Percentiles rank a stretch among this genome's conserved stretches.
Evolutionary conservation across 2,113 vertebrate species (phyloP).

Genomic region (Poicephalus gulielmi): DNA sequence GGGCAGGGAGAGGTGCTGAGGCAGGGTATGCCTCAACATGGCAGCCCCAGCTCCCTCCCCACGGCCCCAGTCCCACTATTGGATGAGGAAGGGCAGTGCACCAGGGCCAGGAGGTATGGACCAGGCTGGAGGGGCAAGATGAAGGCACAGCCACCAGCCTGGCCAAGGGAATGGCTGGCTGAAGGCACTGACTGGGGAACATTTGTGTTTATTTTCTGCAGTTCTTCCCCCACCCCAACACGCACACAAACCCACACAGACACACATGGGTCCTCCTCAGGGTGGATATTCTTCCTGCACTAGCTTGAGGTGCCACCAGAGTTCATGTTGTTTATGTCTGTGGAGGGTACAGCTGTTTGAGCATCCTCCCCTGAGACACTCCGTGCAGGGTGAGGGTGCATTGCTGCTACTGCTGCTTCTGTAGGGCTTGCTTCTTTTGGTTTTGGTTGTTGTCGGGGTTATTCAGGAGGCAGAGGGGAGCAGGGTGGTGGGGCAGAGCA

Average conservation of each 20-base stretch:
- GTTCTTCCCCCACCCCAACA: not conserved
- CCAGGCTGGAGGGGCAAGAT: not conserved
- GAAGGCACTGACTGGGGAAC: rapidly evolving
- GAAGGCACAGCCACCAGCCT: not conserved
- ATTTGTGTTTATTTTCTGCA: not conserved
- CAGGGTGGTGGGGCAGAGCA: not conserved
- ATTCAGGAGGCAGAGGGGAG: not conserved
- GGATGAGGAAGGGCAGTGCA: not conserved
- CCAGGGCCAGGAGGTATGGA: rapidly evolving
- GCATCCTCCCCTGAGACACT: not conserved
- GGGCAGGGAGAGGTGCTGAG: not conserved
- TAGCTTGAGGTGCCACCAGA: not conserved
- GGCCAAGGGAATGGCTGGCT: not conserved
- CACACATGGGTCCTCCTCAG: not conserved
- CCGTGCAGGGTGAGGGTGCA: rapidly evolving
- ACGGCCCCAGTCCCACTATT: rapidly evolving
- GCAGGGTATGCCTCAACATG: not conserved
- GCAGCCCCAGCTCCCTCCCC: not conserved
- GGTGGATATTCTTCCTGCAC: not conserved
- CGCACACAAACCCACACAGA: not conserved
- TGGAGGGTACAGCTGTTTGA: not conserved
- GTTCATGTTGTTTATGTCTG: not conserved
- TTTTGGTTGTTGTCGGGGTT: not conserved
- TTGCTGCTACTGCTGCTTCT: not conserved
- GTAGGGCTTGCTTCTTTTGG: not conserved